Base-by-base conservation (phyloP, 2,888 invertebrate genomes). In the Chymomyza amoena region DNA sequence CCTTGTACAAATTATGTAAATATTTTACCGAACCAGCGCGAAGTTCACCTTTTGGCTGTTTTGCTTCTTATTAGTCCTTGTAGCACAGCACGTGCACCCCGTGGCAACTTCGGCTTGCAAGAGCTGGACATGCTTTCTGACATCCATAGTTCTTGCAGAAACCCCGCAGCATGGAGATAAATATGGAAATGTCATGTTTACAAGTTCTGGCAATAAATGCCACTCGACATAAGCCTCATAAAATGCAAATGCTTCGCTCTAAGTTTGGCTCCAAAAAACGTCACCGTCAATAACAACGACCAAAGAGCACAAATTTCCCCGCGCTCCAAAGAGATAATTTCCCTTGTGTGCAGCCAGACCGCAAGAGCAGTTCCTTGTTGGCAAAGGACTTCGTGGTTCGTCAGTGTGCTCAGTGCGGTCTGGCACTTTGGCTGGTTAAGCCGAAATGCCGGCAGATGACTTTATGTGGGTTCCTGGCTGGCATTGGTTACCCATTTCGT, bases 101-200 rank as follows among this genome's bases (percentile, higher is more conserved):
- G 51, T 10, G 39, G 62, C 25, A 45, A 45, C 39, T 45, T 32
- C 32, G n/a, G 32, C n/a, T 28, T 15, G 36, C 61, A 28, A 39
- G 61, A 32, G 15, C 36, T 61, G 59, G 32, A 50, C 25, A 65
- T 45, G 39, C 13, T 45, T 45, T 45, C 51, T 16, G 50, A 50
- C 36, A 62, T 13, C 54, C 61, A 60, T 51, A 20, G 16, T 28
- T 51, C 56, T 39, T 61, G 45, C 32, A 45, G 67, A 36, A 60
- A 65, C 32, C 51, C 66, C 68, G 75, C 63, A 72, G 70, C 75
- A 74, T 77, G 72, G 68, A 80, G 78, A 80, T 78, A 82, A 84
- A 82, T 82, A 84, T 84, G 82, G 81, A 84, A 79, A 84, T 81
- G 78, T 84, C 81, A 82, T 84, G 84, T 84, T 84, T 82, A 81